Evolutionary conservation across 2,888 invertebrate genomes (phyloP), one percentile per base, ranked within the genome.

Genomic region (Oligia fasciuncula): DNA sequence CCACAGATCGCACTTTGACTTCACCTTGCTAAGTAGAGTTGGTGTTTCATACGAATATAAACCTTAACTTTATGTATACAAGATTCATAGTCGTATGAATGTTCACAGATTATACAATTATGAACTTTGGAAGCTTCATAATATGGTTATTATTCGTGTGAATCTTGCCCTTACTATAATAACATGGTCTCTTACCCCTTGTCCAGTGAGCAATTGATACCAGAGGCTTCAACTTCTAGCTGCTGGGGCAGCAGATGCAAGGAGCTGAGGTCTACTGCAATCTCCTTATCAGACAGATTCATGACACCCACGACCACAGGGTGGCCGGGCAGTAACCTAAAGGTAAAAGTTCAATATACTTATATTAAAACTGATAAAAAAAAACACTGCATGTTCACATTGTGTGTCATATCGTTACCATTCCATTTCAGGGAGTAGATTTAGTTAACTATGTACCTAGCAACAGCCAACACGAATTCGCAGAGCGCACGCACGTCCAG

Each of bases 301-400:
- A 96, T 89, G 0, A 97, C 83, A 0, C 96, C 97, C 0, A 97
- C 87, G 3, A 96, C 93, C 1, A 92, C 95, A 13, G 91, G 93
- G 0, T 94, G 91, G 5, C 93, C 92, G 0, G 94, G 93, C 40
- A 94, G 74, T 65, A 93, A 84, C 73, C 95, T 95, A 88, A 8
- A 60, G 62, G 4, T 19, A 66, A 60, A 49, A 76, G 0, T 11
- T 49, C 14, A 49, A n/a, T 8, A n/a, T 5, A n/a, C n/a, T n/a
- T 8, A n/a, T 8, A n/a, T 5, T 43, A 14, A 19, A 51, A 14
- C 29, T 17, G 2, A 13, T 13, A 19, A 23, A 3, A 29, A 54
- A 54, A 29, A 62, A 29, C n/a, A 29, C n/a, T 14, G 60, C 29
- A n/a, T 13, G 60, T 13, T 1, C 13, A 29, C 13, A 62, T 29